Percentiles rank a stretch among this genome's conserved stretches.
phyloP scores from a whole-genome alignment of 1,140 invertebrate genomes.

The Rhysida immarginata region DNA sequence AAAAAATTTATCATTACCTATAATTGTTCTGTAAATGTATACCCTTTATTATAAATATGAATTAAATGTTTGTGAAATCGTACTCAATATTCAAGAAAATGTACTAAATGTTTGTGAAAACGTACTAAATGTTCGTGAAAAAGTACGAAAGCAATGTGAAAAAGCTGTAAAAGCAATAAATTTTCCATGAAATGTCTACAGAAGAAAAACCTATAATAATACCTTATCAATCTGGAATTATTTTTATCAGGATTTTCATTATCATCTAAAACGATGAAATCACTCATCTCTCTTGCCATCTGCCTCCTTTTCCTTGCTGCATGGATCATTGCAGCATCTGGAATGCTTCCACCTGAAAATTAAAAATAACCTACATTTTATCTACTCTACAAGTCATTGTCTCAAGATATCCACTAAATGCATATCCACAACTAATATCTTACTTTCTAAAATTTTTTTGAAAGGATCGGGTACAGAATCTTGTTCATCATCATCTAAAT shows the following conservation, averaged over 20 bases:
- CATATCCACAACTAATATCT: constrained; percentile 1
- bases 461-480: constrained; percentile 37
- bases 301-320: constrained; percentile 81
- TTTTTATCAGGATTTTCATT: constrained; percentile 21
- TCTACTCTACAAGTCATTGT: too few species aligned
- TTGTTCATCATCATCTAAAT: constrained; percentile 15
- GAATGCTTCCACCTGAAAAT: constrained; percentile 62
- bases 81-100: too few species aligned
- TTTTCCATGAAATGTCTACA: not conserved
- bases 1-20: too few species aligned
- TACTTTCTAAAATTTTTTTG: constrained; percentile 54
- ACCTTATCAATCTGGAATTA: constrained; percentile 28
- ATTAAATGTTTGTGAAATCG: not conserved
- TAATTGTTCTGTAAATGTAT: not conserved
- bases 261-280: constrained; percentile 64
- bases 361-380: constrained; percentile 5
- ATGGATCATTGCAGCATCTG: constrained; percentile 91
- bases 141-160: too few species aligned
- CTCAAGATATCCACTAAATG: too few species aligned
- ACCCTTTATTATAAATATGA: too few species aligned
- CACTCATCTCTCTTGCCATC: constrained; percentile 62
- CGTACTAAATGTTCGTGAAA: too few species aligned
- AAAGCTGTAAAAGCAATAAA: too few species aligned
- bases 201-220: constrained; percentile 6
- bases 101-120: too few species aligned